Evolutionary conservation across 2,797 vertebrate species (phyloP).

Genomic region (Poeciliopsis paucimaculata): DNA sequence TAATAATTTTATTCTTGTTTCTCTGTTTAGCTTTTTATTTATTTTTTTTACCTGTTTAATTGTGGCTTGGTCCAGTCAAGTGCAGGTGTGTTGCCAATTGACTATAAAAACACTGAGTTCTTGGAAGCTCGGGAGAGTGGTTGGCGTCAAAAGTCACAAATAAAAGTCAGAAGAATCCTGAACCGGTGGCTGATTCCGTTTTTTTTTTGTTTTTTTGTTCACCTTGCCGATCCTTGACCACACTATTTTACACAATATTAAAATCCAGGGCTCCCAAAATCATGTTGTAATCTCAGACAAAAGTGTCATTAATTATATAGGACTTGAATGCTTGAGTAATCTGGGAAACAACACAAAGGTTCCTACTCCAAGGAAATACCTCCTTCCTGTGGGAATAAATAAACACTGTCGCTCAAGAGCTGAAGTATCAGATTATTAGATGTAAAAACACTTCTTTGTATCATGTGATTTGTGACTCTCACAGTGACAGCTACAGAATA

Average conservation of each 20-base stretch:
- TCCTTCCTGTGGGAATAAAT: neutral
- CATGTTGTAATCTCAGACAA: neutral
- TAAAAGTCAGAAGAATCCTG: no score
- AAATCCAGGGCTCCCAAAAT: neutral
- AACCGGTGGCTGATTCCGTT: no score
- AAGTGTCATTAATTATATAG: neutral
- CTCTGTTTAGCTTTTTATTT: no score
- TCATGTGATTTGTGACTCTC: conserved; percentile 29
- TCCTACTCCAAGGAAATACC: neutral
- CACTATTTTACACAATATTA: neutral
- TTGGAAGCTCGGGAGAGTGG: no score
- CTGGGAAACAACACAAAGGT: neutral
- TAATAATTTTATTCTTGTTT: no score
- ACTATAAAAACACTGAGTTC: no score
- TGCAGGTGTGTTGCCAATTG: no score
- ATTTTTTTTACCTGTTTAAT: no score
- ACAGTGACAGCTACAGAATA: conserved; percentile 43
- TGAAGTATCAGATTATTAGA: neutral
- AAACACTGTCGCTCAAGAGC: neutral
- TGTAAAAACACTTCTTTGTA: neutral
- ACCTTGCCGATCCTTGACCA: no score
- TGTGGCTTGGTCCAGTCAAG: no score
- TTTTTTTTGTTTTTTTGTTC: no score
- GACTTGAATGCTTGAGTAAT: neutral
- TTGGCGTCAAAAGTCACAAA: no score